Evolutionary conservation across 2,888 invertebrate genomes (phyloP), one percentile per base, ranked within the genome.

Genomic region (Lycia hirtaria): DNA sequence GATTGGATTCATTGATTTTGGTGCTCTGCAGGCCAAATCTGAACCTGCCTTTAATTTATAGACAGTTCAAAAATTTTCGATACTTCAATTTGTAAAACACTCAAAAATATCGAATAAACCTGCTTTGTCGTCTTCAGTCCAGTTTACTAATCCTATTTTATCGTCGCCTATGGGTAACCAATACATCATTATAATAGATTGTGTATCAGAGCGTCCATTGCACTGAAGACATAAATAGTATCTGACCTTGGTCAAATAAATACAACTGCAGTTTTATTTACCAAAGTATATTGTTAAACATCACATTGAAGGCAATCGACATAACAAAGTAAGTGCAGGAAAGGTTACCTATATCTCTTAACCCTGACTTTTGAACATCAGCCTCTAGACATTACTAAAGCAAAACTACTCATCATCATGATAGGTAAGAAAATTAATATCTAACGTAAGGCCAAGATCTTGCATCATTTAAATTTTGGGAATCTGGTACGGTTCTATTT

Each of bases 281-380:
- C 28, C 17, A 19, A 28, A 20, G 4, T 24, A 14, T 14, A 20
- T 20, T 6, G 1, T 40, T 15, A 28, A 28, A 43, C 28, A 44
- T 10, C 10, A 9, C 2, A 10, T 28, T 41, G 41, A 41, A 41
- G 41, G 41, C 10, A 26, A 26, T 4, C 12, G 6, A n/a, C 4
- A 12, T 20, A 20, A 5, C n/a, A n/a, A 38, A 12, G 12, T 12
- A 24, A 40, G n/a, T 40, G 7, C 22, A 40, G 38, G 38, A 40
- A 40, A 40, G 38, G 22, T 40, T 40, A 14, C 22, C 24, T 15
- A 26, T 4, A 22, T 43, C 35, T 12, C 24, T n/a, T 41, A 26
- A 37, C 15, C 35, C 35, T 22, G 32, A 24, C 20, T 6, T 37
- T 43, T 22, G 15, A 14, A 9, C 24, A 22, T 33, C 56, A 54